Percentiles rank a stretch among this genome's conserved stretches.
Evolutionary conservation across 2,797 vertebrate genomes (phyloP).

Genomic region (Pangasius macronema): DNA sequence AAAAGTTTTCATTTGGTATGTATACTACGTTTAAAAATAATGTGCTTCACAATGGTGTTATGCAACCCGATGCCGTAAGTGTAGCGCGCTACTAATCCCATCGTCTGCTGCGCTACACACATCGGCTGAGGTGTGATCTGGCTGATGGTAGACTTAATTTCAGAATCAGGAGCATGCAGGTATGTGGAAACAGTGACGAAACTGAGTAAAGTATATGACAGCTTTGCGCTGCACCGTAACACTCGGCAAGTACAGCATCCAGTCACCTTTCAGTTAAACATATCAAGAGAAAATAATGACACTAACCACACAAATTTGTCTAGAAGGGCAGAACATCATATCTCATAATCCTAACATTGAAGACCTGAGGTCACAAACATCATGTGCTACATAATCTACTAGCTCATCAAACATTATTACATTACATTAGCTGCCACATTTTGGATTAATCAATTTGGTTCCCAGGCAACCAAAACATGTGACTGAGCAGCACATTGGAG

Average conservation of each 20-base stretch:
- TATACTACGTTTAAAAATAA: neutral
- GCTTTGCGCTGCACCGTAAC: too few relatives aligned
- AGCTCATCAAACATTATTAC: neutral
- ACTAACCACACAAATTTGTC: neutral
- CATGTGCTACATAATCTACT: neutral
- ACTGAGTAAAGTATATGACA: neutral
- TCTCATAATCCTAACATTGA: neutral
- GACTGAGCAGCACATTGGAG: neutral
- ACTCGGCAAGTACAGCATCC: neutral
- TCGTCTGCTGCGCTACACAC: neutral
- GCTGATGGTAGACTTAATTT: neutral
- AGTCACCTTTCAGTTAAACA: neutral
- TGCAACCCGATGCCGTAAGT: neutral
- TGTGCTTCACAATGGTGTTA: neutral
- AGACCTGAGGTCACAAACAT: neutral
- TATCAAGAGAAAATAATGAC: neutral
- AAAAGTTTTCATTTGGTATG: neutral
- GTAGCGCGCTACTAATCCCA: neutral
- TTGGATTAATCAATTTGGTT: constrained; percentile 11
- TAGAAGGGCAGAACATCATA: neutral
- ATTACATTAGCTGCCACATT: neutral
- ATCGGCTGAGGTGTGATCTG: too few relatives aligned
- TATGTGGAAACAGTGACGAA: neutral
- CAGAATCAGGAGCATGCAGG: neutral
- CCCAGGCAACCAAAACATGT: neutral